Conservation (phyloP, 1,140 invertebrate species). For the Philotrypesis tridentata region DNA sequence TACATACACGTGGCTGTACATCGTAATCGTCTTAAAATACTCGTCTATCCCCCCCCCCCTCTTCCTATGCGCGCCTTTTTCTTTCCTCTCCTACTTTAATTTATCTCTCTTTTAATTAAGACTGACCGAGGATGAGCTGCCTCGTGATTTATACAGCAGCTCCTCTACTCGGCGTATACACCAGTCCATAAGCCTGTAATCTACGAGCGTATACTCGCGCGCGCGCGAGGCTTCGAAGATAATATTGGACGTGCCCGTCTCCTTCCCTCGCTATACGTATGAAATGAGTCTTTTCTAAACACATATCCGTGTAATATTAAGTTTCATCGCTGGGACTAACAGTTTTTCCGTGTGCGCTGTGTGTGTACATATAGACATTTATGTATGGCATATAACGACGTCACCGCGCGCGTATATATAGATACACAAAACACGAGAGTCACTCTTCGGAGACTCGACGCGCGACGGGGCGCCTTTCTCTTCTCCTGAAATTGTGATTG, state of each 20-base stretch:
- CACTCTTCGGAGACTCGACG: too few relatives aligned
- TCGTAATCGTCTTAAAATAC: constrained; percentile 6
- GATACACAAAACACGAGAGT: neutral
- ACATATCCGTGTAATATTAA: too few relatives aligned
- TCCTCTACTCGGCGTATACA: neutral
- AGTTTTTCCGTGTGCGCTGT: too few relatives aligned
- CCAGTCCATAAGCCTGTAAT: too few relatives aligned
- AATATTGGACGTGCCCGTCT: neutral
- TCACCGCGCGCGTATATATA: neutral
- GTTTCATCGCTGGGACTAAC: too few relatives aligned
- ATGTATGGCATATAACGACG: neutral
- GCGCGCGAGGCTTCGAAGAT: neutral
- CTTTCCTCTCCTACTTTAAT: neutral
- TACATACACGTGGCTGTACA: neutral
- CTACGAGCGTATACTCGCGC: too few relatives aligned
- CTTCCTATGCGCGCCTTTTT: too few relatives aligned
- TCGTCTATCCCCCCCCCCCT: neutral
- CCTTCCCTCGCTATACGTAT: too few relatives aligned
- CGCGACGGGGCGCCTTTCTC: too few relatives aligned
- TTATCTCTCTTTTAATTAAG: constrained; percentile 25
- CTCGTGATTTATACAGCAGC: neutral
- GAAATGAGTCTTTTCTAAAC: too few relatives aligned
- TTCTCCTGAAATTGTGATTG: neutral
- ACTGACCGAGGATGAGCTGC: constrained; percentile 15
- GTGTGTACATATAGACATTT: neutral